Base-by-base conservation (phyloP, 2,797 vertebrate species). In the Lophius americanus region DNA sequence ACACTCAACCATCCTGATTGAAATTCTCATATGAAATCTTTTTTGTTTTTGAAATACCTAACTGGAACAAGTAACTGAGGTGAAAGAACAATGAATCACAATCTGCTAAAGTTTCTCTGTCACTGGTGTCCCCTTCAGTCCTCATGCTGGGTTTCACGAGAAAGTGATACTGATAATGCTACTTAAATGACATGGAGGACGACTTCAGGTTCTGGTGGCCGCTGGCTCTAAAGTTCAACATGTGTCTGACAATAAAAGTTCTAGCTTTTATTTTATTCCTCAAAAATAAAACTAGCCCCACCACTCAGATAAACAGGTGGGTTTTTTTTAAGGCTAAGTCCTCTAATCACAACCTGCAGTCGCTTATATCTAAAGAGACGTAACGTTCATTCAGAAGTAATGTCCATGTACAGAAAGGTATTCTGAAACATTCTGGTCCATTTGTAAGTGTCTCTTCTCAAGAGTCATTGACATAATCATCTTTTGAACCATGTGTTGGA, bases 121-220 rank as follows among this genome's bases (percentile, higher is more conserved):
- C 79, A 63, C 39, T 12, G 79, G 76, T 79, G 69, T 84, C 70
- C 12, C 60, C 36, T 76, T 77, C 48, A 69, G 47, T 46, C 53
- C 12, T 71, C 60, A 72, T 43, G 60, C 50, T 66, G 54, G 64
- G 75, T 81, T 70, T 82, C 71, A 74, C 51, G 14, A 60, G 47
- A 86, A 85, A 51, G 47, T 53, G 83, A 87, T 68, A 83, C 75
- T 13, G 64, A 47, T 5, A 7, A 4, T 7, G 10, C 43, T 23
- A 60, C 71, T 81, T 84, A 33, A 75, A 52, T 79, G 67, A 79
- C 76, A 79, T 49, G 8, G 33, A 51, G 54, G 54, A 61, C 38
- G 23, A 43, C 35, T 56, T 58, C 54, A 73, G 60, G 41, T 67
- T 69, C 66, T 68, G 51, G 38, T 47, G 49, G 52, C 60, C 42